Evolutionary conservation across 1,140 invertebrate genomes (phyloP).

Genomic region (Dinoponera quadriceps): DNA sequence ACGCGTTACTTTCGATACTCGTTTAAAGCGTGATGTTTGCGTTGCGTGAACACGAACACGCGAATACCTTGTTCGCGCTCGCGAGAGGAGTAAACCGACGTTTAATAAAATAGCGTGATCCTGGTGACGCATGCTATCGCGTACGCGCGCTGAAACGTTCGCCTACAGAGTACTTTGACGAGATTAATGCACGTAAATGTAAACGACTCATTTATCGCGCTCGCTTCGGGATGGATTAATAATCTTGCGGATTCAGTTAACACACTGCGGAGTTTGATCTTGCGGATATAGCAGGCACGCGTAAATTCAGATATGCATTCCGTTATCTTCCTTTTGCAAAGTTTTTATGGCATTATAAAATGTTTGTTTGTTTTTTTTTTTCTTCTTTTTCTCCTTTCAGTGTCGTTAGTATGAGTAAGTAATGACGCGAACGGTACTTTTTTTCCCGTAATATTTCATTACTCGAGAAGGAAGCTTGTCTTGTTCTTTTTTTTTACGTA

Average conservation of each 20-base stretch:
- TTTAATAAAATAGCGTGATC: conserved; percentile 62
- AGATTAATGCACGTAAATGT: conserved; percentile 68
- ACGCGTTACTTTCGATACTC: conserved; percentile 44
- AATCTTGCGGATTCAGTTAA: conserved; percentile 60
- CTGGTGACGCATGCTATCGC: conserved; percentile 58
- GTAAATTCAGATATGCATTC: conserved; percentile 4
- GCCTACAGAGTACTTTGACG: conserved; percentile 63
- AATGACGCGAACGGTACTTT: not conserved
- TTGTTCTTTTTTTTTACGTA: conserved; percentile 22
- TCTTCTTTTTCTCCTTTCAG: not conserved
- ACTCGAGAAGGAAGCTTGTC: not conserved
- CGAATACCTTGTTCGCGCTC: conserved; percentile 45
- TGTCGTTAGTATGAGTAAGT: not conserved
- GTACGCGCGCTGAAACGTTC: conserved; percentile 57
- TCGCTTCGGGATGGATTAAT: conserved; percentile 57
- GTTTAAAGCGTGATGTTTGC: conserved; percentile 52
- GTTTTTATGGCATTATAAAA: not conserved
- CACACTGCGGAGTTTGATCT: conserved; percentile 50
- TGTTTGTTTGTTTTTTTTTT: not conserved
- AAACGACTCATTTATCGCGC: conserved; percentile 61
- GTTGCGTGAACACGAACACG: conserved; percentile 56
- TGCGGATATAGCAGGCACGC: conserved; percentile 32
- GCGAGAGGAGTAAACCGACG: conserved; percentile 20
- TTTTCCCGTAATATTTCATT: conserved; percentile 2
- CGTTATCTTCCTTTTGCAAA: not conserved